Evolutionary conservation across 2,888 invertebrate species (phyloP), one percentile per base, ranked within the genome.

Genomic region (Steinernema scapterisci): DNA sequence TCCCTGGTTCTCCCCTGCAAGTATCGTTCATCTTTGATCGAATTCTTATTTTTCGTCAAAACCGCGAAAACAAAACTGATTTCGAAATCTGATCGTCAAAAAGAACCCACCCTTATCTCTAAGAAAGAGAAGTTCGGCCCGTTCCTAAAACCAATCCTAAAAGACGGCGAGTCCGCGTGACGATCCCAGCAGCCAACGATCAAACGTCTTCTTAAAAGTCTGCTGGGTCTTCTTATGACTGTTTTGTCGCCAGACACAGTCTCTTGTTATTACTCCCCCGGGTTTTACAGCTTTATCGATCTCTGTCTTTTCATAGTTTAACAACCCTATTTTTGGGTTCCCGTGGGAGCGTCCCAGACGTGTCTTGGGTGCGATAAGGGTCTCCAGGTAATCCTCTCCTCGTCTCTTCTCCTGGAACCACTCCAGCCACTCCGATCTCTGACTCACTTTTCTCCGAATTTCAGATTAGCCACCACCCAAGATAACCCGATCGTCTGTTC

Each of bases 251-350:
- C n/a, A 13, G 7, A 9, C 48, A 16, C 48, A 6, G 48, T 48
- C n/a, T n/a, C n/a, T n/a, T n/a, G n/a, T n/a, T n/a, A 7, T 16
- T 5, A 3, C 54, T n/a, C n/a, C n/a, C n/a, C n/a, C n/a, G n/a
- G 23, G 7, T 51, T 54, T 54, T 21, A 54, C 54, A 54, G 54
- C 54, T 54, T 54, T 54, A 54, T 63, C 63, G 63, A 31, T 63
- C 63, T 13, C 38, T 9, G 38, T 38, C 9, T 63, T 63, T 63
- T 16, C 31, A 63, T 63, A 63, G 27, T 63, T 63, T 31, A 63
- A 63, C 63, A 31, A 63, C 27, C 52, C 21, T 38, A 38, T 38
- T 9, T 38, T 38, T 38, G 38, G 38, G 38, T 38, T 6, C 38
- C n/a, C n/a, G n/a, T n/a, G n/a, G n/a, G n/a, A n/a, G n/a, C n/a